A percentile compares a stretch with the other conserved stretches of the same genome.
These are phyloP conservation scores for Siderastrea radians DNA, from an alignment of 92 coral and sea anemone species.

Conservation along the genomic window DNA sequence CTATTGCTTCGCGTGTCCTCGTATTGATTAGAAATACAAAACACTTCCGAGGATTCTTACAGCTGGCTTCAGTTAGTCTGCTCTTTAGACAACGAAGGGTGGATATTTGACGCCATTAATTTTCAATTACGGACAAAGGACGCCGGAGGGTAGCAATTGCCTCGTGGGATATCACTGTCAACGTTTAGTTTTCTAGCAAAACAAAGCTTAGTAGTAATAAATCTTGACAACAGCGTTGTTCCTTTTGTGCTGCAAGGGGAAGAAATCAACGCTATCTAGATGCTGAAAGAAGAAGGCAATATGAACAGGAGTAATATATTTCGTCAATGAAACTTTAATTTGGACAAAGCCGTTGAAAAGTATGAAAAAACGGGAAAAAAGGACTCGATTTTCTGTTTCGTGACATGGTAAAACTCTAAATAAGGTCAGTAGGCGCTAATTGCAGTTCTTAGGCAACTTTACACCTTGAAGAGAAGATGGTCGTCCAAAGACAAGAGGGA, in stretches of 20 bases:
- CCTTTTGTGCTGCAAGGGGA: too few species aligned
- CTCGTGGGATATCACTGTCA: too few species aligned
- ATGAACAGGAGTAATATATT: not conserved
- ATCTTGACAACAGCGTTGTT: too few species aligned
- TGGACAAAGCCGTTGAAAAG: not conserved
- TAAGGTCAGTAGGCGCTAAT: constrained; percentile 22
- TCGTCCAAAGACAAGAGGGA: not conserved
- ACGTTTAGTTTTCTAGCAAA: too few species aligned
- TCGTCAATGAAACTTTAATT: not conserved
- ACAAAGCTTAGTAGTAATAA: too few species aligned
- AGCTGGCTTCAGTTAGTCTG: constrained; percentile 19
- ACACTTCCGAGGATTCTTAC: not conserved
- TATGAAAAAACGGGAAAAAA: not conserved
- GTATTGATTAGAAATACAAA: constrained; percentile 4
- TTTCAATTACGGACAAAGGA: not conserved
- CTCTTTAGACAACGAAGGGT: not conserved
- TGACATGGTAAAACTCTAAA: constrained; percentile 10
- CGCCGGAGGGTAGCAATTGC: not conserved
- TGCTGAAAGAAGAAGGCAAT: not conserved
- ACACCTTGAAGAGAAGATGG: constrained; percentile 6
- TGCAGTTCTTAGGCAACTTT: constrained; percentile 15
- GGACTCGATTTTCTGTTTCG: not conserved
- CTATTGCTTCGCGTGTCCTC: not conserved
- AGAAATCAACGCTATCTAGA: too few species aligned
- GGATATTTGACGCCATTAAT: constrained; percentile 20